Evolutionary conservation across 2,113 vertebrate genomes (phyloP), one percentile per base, ranked within the genome.

Genomic region (Eurystomus gularis): DNA sequence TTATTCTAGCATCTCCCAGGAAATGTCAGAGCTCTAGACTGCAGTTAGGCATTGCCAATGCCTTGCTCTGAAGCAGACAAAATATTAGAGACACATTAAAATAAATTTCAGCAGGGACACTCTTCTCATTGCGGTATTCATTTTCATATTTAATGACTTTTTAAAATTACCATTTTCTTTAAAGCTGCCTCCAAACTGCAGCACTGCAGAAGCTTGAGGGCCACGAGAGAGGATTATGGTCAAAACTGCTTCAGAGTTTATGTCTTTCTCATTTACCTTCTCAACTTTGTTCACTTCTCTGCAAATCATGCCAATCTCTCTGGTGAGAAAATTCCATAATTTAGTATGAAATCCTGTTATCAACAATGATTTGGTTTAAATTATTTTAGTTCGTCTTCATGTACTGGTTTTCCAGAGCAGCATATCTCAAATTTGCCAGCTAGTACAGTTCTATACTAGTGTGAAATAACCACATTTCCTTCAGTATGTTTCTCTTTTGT

Each of bases 321-420:
- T 75, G 39, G 18, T 78, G 75, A 88, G 26, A 14, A 40, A 88
- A 83, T 94, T 86, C 72, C 81, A 16, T 92, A 75, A 86, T 90
- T 90, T 68, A 52, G 26, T 81, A 40, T 81, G 85, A 93, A 94
- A 86, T 94, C 48, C 18, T 90, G 19, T 88, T 94, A 88, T 84
- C 73, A 57, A 17, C 35, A 91, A 24, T 84, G 29, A 90, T 42
- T 81, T 90, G 25, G 16, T 84, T 83, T 73, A 88, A 68, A 26
- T 88, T 17, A 25, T 80, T 84, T 93, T 79, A 58, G 58, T 86
- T 95, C 19, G 1, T 88, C n/a, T 88, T 80, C 35, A 48, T 44
- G 23, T 78, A 81, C 48, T 86, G 29, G 54, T 85, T 85, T 88
- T 83, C 52, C 72, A 93, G 57, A 91, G 48, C 35, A 86, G 23